Base-by-base conservation (phyloP, 2,888 invertebrate species). In the Agapostemon virescens region DNA sequence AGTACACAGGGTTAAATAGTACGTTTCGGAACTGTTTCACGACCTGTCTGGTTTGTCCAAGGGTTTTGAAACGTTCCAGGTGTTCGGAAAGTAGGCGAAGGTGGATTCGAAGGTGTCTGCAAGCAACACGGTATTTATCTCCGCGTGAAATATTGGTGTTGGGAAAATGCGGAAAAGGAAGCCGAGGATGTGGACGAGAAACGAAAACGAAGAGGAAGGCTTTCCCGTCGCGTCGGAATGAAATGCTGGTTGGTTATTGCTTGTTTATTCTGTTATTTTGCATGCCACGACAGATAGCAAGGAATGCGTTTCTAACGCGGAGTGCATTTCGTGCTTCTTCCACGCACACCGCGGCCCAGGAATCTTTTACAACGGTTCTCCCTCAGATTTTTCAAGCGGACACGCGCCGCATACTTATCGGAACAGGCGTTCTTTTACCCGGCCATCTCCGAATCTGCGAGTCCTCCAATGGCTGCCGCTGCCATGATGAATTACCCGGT, bases 231-330 rank as follows among this genome's bases (percentile, higher is more conserved):
- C 64, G 66, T 49, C 55, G 71, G 72, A 77, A 80, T 73, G 77
- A 83, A 87, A 85, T 70, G 69, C 74, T 71, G 64, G 64, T 76
- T 45, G 77, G 77, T 87, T 85, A 84, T 87, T 84, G 82, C 83
- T 78, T 84, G 85, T 81, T 87, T 87, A 81, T 83, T 80, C 84
- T 68, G 72, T 78, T 81, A 75, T 85, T 82, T 83, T 78, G 83
- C 82, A 77, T 84, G 70, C 80, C 78, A 49, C 68, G 68, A 75
- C 74, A 74, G 67, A 84, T 69, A 61, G 61, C 49, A 36, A 73
- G 73, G 76, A 80, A 80, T 69, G 80, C 84, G 74, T 81, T 85
- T 81, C 69, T 63, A 81, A 76, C 75, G 80, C 67, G 55, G 72
- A 69, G 73, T 68, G 78, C 69, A 74, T 67, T 55, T 71, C 77